Conservation (phyloP, 2,888 invertebrate genomes). For the Athripsodes cinereus region DNA sequence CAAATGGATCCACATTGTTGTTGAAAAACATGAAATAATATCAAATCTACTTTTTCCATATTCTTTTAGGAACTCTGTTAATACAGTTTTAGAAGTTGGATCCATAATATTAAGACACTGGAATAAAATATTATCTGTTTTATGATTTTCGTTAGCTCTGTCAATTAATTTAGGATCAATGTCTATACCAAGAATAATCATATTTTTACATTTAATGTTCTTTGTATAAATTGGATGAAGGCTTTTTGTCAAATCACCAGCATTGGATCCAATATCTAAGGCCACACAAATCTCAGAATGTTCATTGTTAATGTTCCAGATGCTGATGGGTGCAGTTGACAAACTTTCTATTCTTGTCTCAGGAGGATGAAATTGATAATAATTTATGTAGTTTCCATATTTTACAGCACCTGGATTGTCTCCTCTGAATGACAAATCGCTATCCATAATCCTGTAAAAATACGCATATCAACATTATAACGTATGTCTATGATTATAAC, state of each 20-base stretch:
- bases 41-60: conserved; percentile 51
- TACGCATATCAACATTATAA: too few species aligned
- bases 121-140: conserved; percentile 46
- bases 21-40: conserved; percentile 71
- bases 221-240: conserved; percentile 48
- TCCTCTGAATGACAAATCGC: conserved; percentile 42
- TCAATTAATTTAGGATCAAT: conserved; percentile 65
- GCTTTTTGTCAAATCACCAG: conserved; percentile 65
- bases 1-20: conserved; percentile 88
- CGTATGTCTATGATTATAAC: too few species aligned
- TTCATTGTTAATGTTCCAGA: conserved; percentile 30
- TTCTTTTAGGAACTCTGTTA: conserved; percentile 45
- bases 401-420: conserved; percentile 71
- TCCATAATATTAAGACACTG: conserved; percentile 56
- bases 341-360: conserved; percentile 60
- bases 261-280: conserved; percentile 74
- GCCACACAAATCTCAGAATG: conserved; percentile 46
- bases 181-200: conserved; percentile 63
- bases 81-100: conserved; percentile 33
- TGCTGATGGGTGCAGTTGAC: conserved; percentile 44
- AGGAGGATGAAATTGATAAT: conserved; percentile 74
- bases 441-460: conserved; percentile 5
- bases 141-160: conserved; percentile 55
- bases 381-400: conserved; percentile 82
- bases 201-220: conserved; percentile 36